These are phyloP conservation scores for Blastobasis lacticolella DNA, from an alignment of 2,888 invertebrate genomes.

Conservation along the genomic window DNA sequence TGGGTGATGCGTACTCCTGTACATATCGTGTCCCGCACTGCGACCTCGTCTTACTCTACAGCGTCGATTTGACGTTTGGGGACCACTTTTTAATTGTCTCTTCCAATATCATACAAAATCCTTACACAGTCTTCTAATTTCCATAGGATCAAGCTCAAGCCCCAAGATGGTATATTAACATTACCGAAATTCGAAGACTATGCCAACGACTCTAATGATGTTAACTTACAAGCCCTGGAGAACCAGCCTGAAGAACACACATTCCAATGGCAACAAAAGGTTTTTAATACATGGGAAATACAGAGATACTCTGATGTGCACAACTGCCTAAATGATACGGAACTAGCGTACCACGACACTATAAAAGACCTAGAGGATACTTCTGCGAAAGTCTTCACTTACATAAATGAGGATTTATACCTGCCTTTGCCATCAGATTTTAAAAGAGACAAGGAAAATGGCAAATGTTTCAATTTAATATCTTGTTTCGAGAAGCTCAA, in stretches of 20 bases:
- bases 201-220: slow-evolving; percentile 23
- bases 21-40: too few species aligned
- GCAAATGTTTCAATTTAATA: slow-evolving; percentile 21
- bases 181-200: slow-evolving; percentile 58
- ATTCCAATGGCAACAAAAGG: slow-evolving; percentile 84
- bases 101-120: too few species aligned
- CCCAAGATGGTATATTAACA: slow-evolving; percentile 38
- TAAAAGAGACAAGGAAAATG: slow-evolving; percentile 16
- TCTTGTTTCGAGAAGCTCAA: slow-evolving; percentile 32
- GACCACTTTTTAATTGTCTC: too few species aligned
- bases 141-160: slow-evolving; percentile 48
- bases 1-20: too few species aligned
- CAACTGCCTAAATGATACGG: slow-evolving; percentile 77
- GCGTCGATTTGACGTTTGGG: too few species aligned
- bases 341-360: slow-evolving; percentile 47
- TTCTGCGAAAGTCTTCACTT: slow-evolving; percentile 67
- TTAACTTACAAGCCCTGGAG: slow-evolving; percentile 24
- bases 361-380: slow-evolving; percentile 38
- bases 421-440: slow-evolving; percentile 40
- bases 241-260: slow-evolving; percentile 36
- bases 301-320: slow-evolving; percentile 73
- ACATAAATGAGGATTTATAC: slow-evolving; percentile 73
- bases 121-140: slow-evolving; percentile 9
- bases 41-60: too few species aligned
- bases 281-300: slow-evolving; percentile 76